These are phyloP conservation scores for Muntiacus reevesi DNA, from an alignment of 2,113 vertebrate genomes.

Conservation along the genomic window DNA sequence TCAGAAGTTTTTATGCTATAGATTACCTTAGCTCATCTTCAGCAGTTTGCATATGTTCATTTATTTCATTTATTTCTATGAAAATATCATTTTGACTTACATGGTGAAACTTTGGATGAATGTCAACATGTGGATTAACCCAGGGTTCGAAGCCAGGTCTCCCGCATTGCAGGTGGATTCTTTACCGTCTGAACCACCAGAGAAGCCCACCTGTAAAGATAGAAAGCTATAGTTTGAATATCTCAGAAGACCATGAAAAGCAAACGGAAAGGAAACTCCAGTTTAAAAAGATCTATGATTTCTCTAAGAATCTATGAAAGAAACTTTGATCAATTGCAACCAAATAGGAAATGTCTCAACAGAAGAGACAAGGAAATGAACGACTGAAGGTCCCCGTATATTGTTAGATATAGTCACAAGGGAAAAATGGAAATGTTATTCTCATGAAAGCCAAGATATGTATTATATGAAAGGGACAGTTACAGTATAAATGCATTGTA, in stretches of 20 bases:
- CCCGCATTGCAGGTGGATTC: accelerated
- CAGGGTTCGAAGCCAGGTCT: neutral
- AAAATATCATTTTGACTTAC: neutral
- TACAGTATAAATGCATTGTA: neutral
- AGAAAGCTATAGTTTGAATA: neutral
- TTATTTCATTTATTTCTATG: neutral
- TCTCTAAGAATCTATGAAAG: neutral
- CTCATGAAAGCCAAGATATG: neutral
- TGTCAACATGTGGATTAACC: neutral
- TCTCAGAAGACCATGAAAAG: neutral
- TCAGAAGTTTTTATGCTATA: neutral
- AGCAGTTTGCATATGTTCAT: neutral
- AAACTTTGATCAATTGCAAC: neutral
- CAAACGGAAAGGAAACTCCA: neutral
- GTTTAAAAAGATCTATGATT: neutral
- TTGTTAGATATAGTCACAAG: neutral
- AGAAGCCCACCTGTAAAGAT: neutral
- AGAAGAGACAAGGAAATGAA: neutral
- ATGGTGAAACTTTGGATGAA: neutral
- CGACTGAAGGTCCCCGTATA: neutral
- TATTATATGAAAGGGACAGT: neutral
- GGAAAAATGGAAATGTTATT: neutral
- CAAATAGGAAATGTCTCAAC: neutral
- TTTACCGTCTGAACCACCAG: neutral
- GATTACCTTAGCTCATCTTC: neutral